Evolutionary conservation across 2,113 vertebrate genomes (phyloP).

Genomic region (Lathamus discolor): DNA sequence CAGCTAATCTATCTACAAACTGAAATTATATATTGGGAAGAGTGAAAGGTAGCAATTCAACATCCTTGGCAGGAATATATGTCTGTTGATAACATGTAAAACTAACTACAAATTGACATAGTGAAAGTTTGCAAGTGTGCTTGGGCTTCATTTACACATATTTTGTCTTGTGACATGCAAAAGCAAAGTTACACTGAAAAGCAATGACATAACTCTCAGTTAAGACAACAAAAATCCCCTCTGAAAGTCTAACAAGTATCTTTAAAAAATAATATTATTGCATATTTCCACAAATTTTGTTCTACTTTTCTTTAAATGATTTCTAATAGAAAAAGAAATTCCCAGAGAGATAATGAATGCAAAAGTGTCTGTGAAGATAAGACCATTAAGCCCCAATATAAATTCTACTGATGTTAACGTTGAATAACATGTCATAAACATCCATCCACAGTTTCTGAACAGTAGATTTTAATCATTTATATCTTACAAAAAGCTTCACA

Average conservation of each 20-base stretch:
- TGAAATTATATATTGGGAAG: not conserved
- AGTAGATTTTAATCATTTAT: not conserved
- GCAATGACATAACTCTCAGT: not conserved
- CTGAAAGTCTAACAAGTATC: not conserved
- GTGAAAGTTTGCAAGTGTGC: not conserved
- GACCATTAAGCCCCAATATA: not conserved
- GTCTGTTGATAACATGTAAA: not conserved
- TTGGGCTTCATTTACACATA: not conserved
- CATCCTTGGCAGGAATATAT: not conserved
- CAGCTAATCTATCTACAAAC: not conserved
- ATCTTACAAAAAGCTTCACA: not conserved
- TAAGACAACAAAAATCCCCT: not conserved
- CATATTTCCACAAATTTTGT: not conserved
- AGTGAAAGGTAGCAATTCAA: not conserved
- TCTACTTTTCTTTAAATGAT: not conserved
- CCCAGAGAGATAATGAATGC: not conserved
- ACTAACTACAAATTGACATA: not conserved
- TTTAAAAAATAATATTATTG: not conserved
- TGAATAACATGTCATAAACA: not conserved
- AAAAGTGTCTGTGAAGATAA: not conserved
- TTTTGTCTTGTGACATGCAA: not conserved
- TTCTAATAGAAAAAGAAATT: not conserved
- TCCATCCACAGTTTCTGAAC: not conserved
- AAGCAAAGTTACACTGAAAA: not conserved
- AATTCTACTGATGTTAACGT: not conserved